Base-by-base conservation (phyloP, 2,797 vertebrate species). In the Phaenicophaeus curvirostris region DNA sequence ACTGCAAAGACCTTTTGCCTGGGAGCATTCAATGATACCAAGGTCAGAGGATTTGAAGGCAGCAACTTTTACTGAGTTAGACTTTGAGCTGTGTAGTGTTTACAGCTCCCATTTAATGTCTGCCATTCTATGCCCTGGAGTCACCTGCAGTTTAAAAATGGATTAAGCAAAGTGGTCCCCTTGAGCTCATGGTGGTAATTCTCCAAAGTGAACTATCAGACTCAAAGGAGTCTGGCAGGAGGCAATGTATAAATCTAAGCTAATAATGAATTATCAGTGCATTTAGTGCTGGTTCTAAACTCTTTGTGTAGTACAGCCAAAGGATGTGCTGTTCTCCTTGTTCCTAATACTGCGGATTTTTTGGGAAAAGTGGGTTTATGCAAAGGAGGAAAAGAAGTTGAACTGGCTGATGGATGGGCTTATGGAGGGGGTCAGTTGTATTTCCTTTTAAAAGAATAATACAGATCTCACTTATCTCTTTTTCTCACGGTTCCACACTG, bases 41-140 rank as follows among this genome's bases (percentile, higher is more conserved):
- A 89, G 46, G 69, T 90, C 58, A 87, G 42, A 91, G 87, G 80
- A 88, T 96, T 89, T 95, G 85, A 95, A 94, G n/a, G 53, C 58
- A 92, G 61, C 59, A 85, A 24, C 74, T 91, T 97, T 94, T 93
- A 69, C 48, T 44, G 46, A 78, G 73, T 88, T 91, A 75, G 74
- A 86, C 76, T 85, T 94, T 39, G 28, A 76, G 35, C 48, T 65
- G 42, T 63, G 20, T 54, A 62, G 53, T 57, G 33, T 95, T 94
- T 80, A 72, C 44, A 72, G 67, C 39, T 58, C 61, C 39, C 71
- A 87, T 63, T 93, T 96, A 93, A 83, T 50, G 54, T 54, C 50
- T 74, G 57, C 69, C 76, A 33, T 83, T 91, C 78, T 63, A 59
- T 3, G 7, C 41, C 74, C 69, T 41, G 57, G 20, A 93, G 68